Percentiles rank a stretch among this genome's conserved stretches.
Evolutionary conservation across 2,888 invertebrate species (phyloP).

Genomic region (Lottia scabra): DNA sequence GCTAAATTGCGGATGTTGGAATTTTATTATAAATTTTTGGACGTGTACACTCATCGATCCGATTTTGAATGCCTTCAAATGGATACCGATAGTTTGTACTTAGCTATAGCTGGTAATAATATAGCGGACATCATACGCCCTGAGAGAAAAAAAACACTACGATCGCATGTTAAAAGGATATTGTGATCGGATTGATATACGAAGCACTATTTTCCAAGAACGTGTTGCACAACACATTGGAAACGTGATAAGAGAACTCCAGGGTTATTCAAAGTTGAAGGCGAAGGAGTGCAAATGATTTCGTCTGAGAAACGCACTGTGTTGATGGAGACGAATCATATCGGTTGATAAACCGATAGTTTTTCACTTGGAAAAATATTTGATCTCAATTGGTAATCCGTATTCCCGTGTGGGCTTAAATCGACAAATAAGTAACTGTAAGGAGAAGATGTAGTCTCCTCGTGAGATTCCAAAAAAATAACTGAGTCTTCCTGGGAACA

Average conservation of each 20-base stretch:
- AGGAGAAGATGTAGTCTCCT: too few relatives aligned
- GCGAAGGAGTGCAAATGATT: conserved; percentile 4
- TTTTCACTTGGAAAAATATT: too few relatives aligned
- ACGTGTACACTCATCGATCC: not conserved
- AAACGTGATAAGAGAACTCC: not conserved
- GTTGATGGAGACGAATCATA: too few relatives aligned
- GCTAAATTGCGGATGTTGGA: not conserved
- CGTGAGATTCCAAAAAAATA: too few relatives aligned
- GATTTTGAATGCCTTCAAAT: too few relatives aligned
- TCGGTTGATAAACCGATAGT: too few relatives aligned
- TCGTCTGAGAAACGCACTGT: not conserved
- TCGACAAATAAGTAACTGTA: too few relatives aligned
- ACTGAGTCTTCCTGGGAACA: too few relatives aligned
- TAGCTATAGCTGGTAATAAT: not conserved
- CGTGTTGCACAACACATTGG: not conserved
- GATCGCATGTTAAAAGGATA: not conserved
- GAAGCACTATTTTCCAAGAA: not conserved
- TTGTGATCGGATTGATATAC: not conserved
- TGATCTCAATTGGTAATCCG: too few relatives aligned
- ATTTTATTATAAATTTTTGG: not conserved
- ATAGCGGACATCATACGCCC: not conserved
- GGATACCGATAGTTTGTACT: too few relatives aligned
- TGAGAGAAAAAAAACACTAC: conserved; percentile 4
- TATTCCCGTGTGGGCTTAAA: too few relatives aligned
- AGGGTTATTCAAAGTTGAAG: conserved; percentile 9